phyloP scores from a whole-genome alignment of 1,140 invertebrate genomes.

The Leptoteleia sp. region DNA sequence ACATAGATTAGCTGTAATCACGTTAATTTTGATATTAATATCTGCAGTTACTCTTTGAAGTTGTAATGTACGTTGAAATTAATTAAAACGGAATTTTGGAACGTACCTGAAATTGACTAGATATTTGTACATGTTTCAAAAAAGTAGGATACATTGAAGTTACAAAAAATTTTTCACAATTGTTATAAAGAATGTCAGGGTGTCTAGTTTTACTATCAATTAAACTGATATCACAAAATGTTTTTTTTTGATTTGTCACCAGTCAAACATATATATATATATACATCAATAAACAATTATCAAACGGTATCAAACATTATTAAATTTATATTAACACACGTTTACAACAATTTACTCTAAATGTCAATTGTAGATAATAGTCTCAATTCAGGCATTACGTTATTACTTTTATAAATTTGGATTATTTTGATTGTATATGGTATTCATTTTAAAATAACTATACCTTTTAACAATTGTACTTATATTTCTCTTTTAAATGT shows the following conservation, averaged over 20 bases:
- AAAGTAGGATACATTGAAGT: constrained; percentile 48
- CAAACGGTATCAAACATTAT: neutral
- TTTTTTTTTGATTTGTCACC: neutral
- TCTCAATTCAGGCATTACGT: no score
- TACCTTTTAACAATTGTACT: no score
- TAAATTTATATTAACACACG: no score
- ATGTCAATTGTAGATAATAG: neutral
- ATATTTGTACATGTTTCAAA: constrained; percentile 45
- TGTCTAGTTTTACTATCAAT: constrained; percentile 32
- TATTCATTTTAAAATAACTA: no score
- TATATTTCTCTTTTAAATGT: neutral
- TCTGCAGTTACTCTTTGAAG: no score
- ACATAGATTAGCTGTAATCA: no score
- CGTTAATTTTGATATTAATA: neutral
- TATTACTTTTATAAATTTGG: no score
- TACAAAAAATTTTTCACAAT: no score
- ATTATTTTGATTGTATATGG: no score
- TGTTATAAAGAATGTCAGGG: no score
- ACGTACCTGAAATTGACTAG: constrained; percentile 58
- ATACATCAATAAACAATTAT: neutral
- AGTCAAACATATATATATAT: neutral
- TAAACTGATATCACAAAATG: constrained; percentile 17
- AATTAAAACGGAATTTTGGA: constrained; percentile 43
- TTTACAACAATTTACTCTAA: no score
- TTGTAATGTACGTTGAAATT: no score